These are phyloP conservation scores for Acanthosepion esculentum DNA, from an alignment of 2,888 invertebrate genomes.

Conservation along the genomic window DNA sequence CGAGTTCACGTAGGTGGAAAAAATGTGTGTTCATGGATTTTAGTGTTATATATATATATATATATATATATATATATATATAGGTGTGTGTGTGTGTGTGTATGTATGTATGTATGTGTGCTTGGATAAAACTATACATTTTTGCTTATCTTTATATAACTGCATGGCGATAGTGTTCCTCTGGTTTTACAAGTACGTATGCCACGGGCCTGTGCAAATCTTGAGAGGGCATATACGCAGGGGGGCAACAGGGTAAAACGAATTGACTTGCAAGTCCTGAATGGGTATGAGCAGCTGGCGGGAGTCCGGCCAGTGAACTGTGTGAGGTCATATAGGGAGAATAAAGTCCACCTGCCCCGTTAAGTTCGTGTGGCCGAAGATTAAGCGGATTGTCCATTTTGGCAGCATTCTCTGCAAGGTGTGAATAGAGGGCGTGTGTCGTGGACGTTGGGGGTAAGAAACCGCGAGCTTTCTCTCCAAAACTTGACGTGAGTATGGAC, in stretches of 20 bases:
- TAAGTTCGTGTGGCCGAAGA: constrained; percentile 53
- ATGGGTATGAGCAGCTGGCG: constrained; percentile 64
- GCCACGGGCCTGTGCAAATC: constrained; percentile 73
- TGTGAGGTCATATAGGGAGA: constrained; percentile 64
- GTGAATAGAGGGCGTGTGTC: constrained; percentile 60
- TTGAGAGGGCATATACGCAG: constrained; percentile 66
- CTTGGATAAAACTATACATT: not conserved
- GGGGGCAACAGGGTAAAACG: constrained; percentile 71
- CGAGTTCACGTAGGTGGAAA: not conserved
- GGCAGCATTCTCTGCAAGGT: constrained; percentile 59
- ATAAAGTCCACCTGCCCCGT: constrained; percentile 56
- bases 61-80: not conserved
- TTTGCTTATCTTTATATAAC: constrained; percentile 52
- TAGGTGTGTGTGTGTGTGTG: not conserved
- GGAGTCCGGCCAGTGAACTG: constrained; percentile 60
- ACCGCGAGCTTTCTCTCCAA: constrained; percentile 57
- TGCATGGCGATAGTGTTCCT: constrained; percentile 72
- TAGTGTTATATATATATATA: not conserved
- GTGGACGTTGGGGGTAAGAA: constrained; percentile 67
- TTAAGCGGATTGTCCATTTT: constrained; percentile 56
- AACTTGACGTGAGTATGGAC: constrained; percentile 42
- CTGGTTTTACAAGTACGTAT: constrained; percentile 74
- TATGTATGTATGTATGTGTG: not conserved
- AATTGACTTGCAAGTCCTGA: constrained; percentile 67
- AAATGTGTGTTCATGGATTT: not conserved